A percentile compares a stretch with the other conserved stretches of the same genome.
These are phyloP conservation scores for Gobius niger DNA, from an alignment of 2,113 vertebrate genomes.

Conservation along the genomic window DNA sequence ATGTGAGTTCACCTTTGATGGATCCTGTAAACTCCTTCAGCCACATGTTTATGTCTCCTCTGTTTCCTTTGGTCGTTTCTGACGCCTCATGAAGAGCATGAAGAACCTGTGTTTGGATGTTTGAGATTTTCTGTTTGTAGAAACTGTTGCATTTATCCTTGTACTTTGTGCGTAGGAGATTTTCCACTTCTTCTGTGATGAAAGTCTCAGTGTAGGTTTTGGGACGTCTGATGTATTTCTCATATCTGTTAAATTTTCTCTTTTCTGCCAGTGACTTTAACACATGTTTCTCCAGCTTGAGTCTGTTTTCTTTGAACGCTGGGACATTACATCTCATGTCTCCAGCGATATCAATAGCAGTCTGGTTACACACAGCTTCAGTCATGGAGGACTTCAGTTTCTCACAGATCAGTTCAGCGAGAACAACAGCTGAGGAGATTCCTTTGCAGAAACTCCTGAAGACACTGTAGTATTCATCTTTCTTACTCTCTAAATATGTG, in stretches of 20 bases:
- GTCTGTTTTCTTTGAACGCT: conserved; percentile 71
- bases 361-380: conserved; percentile 38
- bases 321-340: conserved; percentile 55
- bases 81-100: conserved; percentile 49
- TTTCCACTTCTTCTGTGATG: conserved; percentile 43
- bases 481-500: conserved; percentile 60
- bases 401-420: conserved; percentile 67
- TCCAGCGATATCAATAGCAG: conserved; percentile 53
- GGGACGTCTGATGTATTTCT: conserved; percentile 52
- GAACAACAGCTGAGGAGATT: conserved; percentile 60
- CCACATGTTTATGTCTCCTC: conserved; percentile 33
- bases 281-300: conserved; percentile 74
- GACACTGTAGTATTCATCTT: conserved; percentile 63
- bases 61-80: background rate
- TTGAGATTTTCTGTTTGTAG: conserved; percentile 23
- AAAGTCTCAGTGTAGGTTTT: conserved; percentile 40
- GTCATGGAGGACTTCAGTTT: conserved; percentile 62
- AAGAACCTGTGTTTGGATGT: background rate
- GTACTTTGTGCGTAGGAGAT: conserved; percentile 35
- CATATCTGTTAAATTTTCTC: conserved; percentile 70
- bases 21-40: conserved; percentile 14
- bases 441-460: conserved; percentile 71
- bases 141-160: background rate
- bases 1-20: conserved; percentile 1
- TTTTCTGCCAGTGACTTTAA: conserved; percentile 72